Evolutionary conservation across 2,113 vertebrate genomes (phyloP).

Genomic region (Ceratotherium simum): DNA sequence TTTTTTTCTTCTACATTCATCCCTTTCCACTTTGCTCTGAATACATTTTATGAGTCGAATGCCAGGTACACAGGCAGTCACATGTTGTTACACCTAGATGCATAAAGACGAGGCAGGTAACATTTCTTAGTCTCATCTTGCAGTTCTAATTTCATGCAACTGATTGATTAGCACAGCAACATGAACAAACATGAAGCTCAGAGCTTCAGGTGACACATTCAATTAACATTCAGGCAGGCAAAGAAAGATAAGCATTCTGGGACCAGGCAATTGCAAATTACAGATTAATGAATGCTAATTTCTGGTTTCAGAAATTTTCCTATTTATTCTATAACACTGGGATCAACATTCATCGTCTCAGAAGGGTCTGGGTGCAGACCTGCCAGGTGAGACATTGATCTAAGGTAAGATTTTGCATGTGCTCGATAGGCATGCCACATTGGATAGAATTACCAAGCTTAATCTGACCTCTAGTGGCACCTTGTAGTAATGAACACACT

Average conservation of each 20-base stretch:
- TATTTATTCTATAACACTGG: background rate
- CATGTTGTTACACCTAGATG: background rate
- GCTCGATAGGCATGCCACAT: accelerated
- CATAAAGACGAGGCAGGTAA: background rate
- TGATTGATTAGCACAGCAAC: conserved; percentile 41
- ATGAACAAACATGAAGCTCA: background rate
- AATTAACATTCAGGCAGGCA: conserved; percentile 45
- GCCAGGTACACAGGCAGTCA: background rate
- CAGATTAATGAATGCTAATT: conserved; percentile 31
- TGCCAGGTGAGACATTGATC: background rate
- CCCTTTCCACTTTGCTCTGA: background rate
- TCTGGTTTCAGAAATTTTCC: conserved; percentile 35
- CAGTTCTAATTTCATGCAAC: background rate
- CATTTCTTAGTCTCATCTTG: background rate
- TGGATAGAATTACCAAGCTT: conserved; percentile 15
- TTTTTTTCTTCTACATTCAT: background rate
- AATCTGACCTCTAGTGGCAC: conserved; percentile 82
- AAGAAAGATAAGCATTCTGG: conserved; percentile 41
- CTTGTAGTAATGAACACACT: background rate
- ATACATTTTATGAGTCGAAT: background rate
- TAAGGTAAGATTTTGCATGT: background rate
- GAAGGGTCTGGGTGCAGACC: background rate
- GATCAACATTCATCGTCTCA: background rate
- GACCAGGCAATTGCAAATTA: background rate
- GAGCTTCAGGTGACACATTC: conserved; percentile 20